Base-by-base conservation (phyloP, 2,113 vertebrate genomes). In the Tragelaphus imberbis region DNA sequence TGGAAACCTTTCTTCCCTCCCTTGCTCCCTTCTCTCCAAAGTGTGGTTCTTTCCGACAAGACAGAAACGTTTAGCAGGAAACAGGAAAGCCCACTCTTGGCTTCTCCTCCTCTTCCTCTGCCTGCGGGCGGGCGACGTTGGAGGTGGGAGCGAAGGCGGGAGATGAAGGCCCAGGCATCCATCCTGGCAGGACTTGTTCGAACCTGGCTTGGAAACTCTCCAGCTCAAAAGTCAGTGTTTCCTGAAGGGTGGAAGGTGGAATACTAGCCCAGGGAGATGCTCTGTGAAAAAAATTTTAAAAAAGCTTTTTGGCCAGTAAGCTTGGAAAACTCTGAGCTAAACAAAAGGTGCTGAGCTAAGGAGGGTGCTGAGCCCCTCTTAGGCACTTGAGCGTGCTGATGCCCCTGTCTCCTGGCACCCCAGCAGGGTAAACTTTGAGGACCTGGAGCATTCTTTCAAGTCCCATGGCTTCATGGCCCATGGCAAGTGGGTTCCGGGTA, bases 271-370 rank as follows among this genome's bases (percentile, higher is more conserved):
- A 6, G 63, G 71, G 30, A 63, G 21, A 47, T 3, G 75, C 71
- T 84, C 47, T 0, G 0, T 12, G 68, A 40, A 84, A 84, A 36
- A 51, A 79, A 49, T 7, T 2, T 2, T 5, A 6, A 65, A 27
- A 84, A 28, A 53, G 21, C 30, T 53, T 55, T 61, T 61, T 44
- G 44, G 51, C 27, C 33, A 82, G 7, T 36, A 53, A 28, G 84
- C 81, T 36, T 47, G 36, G 53, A 53, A 91, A 47, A 63, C n/a
- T 55, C 88, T 15, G 56, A 81, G 55, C 51, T 56, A 30, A 47
- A 86, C 7, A n/a, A 80, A 55, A 71, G n/a, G 4, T 68, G 16
- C 65, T 21, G 33, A 36, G 68, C n/a, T 71, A 40, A 71, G 23
- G n/a, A 40, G 19, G n/a, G 10, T 40, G n/a, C 68, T 40, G 68